Evolutionary conservation across 2,888 invertebrate species (phyloP).

Genomic region (Limenitis camilla): DNA sequence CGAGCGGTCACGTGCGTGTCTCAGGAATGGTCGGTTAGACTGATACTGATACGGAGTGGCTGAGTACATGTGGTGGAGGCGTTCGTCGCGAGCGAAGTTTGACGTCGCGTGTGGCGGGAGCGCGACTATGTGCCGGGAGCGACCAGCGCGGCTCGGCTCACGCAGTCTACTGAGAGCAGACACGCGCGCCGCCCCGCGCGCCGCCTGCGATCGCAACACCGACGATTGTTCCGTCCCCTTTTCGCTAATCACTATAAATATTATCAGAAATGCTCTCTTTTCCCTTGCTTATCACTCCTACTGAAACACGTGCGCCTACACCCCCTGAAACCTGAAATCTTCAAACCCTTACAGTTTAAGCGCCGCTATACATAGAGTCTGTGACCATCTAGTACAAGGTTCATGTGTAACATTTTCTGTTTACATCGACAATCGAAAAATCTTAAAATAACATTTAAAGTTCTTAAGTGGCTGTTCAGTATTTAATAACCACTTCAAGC

Average conservation of each 20-base stretch:
- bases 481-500: conserved; percentile 16
- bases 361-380: not conserved
- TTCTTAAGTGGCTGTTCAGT: conserved; percentile 7
- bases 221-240: conserved; percentile 72
- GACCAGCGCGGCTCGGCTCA: conserved; percentile 78
- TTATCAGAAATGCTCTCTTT: conserved; percentile 71
- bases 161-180: conserved; percentile 77
- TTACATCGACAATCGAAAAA: not conserved
- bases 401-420: too few relatives aligned
- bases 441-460: not conserved
- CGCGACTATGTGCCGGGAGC: conserved; percentile 53
- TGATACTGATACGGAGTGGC: not conserved
- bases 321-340: conserved; percentile 5
- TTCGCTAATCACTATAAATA: conserved; percentile 74
- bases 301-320: conserved; percentile 48
- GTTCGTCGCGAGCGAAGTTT: conserved; percentile 66
- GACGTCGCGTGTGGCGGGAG: conserved; percentile 54
- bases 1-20: conserved; percentile 34
- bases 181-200: conserved; percentile 77
- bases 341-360: not conserved
- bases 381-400: not conserved
- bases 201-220: conserved; percentile 60
- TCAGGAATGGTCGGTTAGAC: conserved; percentile 15
- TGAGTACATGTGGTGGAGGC: conserved; percentile 39
- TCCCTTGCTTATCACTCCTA: conserved; percentile 65